Evolutionary conservation across 2,888 invertebrate genomes (phyloP), one percentile per base, ranked within the genome.

Genomic region (Xanthorhoe designata): DNA sequence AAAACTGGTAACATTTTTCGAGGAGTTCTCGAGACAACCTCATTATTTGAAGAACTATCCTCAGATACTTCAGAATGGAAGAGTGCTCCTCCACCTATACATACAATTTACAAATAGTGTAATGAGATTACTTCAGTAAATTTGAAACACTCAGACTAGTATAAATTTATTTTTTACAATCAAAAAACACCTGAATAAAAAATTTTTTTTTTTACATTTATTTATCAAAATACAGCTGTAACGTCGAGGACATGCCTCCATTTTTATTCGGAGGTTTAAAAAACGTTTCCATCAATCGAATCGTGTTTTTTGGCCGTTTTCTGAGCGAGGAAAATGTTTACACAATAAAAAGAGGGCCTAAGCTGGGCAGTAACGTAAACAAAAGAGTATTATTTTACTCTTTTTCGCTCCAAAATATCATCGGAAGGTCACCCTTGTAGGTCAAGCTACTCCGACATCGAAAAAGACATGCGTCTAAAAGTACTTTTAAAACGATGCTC

Each of bases 351-450:
- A 71, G 66, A 64, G 47, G 58, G 9, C 24, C 61, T 69, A 68
- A 69, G 64, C 73, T 15, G 53, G 55, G 56, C 32, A 50, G 59
- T 13, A 69, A 57, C 64, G 68, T 66, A 70, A 73, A 74, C 72
- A 75, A 74, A 69, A 71, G 68, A 13, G 63, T 70, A 73, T 73
- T 71, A 64, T 59, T 68, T 70, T 65, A 69, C 70, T 68, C 68
- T 42, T 54, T 59, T 70, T 72, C 62, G 64, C 70, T 71, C 62
- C 67, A 70, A 69, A 65, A 76, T 71, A 73, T 68, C 67, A 66
- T 71, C 68, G 66, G 67, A 66, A 71, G 72, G 69, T 70, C 73
- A 65, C 58, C 54, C 32, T 68, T 13, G 13, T 13, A 42, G 38
- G 38, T 42, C 38, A 42, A 42, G 13, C 38, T 42, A 42, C 38